phyloP scores from a whole-genome alignment of 1,140 invertebrate species.

The Aphaenogaster ashmeadi region DNA sequence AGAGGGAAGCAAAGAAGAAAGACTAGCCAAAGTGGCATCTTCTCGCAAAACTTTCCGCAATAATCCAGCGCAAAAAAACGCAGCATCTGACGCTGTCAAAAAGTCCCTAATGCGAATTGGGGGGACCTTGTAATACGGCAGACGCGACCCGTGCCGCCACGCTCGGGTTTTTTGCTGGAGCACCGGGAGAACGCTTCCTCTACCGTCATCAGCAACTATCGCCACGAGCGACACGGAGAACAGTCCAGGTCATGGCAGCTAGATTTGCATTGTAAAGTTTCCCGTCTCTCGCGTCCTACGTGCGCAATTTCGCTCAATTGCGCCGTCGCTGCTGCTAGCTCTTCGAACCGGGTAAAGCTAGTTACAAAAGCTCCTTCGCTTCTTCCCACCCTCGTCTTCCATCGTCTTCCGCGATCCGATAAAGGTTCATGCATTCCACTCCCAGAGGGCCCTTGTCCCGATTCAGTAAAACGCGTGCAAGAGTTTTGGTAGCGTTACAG shows the following conservation, averaged over 20 bases:
- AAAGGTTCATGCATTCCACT: constrained; percentile 54
- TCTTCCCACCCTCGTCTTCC: constrained; percentile 51
- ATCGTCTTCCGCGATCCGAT: constrained; percentile 59
- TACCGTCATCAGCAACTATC: constrained; percentile 59
- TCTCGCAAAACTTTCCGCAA: constrained; percentile 71
- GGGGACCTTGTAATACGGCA: constrained; percentile 42
- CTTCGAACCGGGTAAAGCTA: constrained; percentile 54
- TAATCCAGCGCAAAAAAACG: constrained; percentile 72
- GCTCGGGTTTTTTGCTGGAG: constrained; percentile 36
- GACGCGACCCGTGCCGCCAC: constrained; percentile 27
- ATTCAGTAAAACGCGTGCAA: constrained; percentile 22
- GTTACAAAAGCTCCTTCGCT: constrained; percentile 63
- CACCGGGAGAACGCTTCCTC: not conserved
- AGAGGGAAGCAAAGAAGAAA: constrained; percentile 9
- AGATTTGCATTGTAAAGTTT: constrained; percentile 78
- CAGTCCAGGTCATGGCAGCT: constrained; percentile 40
- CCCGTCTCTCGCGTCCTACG: constrained; percentile 56
- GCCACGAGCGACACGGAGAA: constrained; percentile 56
- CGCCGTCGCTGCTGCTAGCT: constrained; percentile 40
- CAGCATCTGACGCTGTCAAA: constrained; percentile 73
- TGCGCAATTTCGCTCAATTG: constrained; percentile 68
- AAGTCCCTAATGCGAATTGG: constrained; percentile 70
- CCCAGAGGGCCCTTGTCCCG: constrained; percentile 40
- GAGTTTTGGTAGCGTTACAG: constrained; percentile 32
- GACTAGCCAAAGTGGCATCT: constrained; percentile 32